A percentile compares a stretch with the other conserved stretches of the same genome.
phyloP scores from a whole-genome alignment of 2,797 vertebrate species.

The Pelodytes ibericus region DNA sequence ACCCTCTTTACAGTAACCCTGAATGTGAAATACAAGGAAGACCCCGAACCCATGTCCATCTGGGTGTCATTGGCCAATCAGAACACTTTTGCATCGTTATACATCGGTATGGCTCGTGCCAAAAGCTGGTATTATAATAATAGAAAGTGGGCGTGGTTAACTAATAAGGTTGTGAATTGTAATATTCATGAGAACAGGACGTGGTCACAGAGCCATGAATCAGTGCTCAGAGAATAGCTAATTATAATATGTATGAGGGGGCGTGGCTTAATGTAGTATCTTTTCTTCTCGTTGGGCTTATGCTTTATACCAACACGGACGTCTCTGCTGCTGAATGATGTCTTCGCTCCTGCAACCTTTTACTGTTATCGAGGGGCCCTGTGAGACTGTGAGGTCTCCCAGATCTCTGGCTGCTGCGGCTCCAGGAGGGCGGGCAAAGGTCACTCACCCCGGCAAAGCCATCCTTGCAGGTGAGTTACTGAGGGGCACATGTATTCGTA shows the following conservation, averaged over 20 bases:
- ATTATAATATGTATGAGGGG: conserved; percentile 19
- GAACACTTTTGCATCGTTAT: background rate
- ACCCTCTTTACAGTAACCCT: background rate
- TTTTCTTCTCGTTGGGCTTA: background rate
- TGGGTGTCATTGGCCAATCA: background rate
- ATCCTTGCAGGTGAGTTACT: conserved; percentile 75
- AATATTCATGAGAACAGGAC: background rate
- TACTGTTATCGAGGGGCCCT: conserved; percentile 70
- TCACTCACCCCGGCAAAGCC: conserved; percentile 76
- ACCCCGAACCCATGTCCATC: background rate
- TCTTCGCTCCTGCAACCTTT: conserved; percentile 75
- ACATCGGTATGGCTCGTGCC: conserved; percentile 12
- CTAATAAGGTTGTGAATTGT: no score
- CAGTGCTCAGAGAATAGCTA: background rate
- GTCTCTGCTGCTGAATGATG: conserved; percentile 61
- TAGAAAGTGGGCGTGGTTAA: background rate
- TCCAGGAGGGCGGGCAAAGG: conserved; percentile 58
- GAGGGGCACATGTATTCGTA: background rate
- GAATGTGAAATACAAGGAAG: background rate
- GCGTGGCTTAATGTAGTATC: background rate
- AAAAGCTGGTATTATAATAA: no score
- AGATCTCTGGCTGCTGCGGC: conserved; percentile 72
- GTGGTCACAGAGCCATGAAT: background rate
- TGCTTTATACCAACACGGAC: background rate
- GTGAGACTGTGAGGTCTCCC: conserved; percentile 50